Conservation (phyloP, 2,797 vertebrate species). For the Cebuella pygmaea region DNA sequence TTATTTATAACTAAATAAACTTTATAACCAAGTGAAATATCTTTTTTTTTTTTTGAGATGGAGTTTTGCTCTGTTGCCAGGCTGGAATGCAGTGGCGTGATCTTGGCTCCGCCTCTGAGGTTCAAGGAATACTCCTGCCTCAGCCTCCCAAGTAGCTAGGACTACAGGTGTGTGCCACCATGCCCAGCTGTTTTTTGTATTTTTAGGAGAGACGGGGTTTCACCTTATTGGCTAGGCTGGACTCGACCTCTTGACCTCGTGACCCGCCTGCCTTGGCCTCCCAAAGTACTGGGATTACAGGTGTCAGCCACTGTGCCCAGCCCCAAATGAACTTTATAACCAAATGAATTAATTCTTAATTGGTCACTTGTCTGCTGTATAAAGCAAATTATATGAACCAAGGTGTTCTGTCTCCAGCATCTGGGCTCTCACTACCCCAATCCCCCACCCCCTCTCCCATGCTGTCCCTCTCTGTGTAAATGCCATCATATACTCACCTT, state of each 20-base stretch:
- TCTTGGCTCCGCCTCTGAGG: neutral
- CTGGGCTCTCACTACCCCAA: neutral
- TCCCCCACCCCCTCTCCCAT: too few species aligned
- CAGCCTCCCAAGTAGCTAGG: neutral
- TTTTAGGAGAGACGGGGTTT: neutral
- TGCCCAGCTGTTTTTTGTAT: neutral
- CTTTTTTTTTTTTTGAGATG: neutral
- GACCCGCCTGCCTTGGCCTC: neutral
- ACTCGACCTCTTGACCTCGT: accelerated
- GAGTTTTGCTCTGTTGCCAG: neutral
- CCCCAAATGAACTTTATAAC: neutral
- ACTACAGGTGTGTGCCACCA: neutral
- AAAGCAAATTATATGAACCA: neutral
- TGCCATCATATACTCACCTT: neutral
- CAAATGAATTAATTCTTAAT: neutral
- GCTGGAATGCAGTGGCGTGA: neutral
- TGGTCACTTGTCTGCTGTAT: neutral
- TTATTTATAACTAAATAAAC: neutral
- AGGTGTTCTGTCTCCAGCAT: neutral
- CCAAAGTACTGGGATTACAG: neutral
- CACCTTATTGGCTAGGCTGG: neutral
- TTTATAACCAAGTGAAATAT: neutral
- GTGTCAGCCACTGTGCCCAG: neutral
- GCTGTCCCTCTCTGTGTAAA: neutral
- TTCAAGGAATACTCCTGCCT: neutral